These are phyloP conservation scores for Caprella mutica DNA, from an alignment of 2,888 invertebrate genomes.

Conservation along the genomic window DNA sequence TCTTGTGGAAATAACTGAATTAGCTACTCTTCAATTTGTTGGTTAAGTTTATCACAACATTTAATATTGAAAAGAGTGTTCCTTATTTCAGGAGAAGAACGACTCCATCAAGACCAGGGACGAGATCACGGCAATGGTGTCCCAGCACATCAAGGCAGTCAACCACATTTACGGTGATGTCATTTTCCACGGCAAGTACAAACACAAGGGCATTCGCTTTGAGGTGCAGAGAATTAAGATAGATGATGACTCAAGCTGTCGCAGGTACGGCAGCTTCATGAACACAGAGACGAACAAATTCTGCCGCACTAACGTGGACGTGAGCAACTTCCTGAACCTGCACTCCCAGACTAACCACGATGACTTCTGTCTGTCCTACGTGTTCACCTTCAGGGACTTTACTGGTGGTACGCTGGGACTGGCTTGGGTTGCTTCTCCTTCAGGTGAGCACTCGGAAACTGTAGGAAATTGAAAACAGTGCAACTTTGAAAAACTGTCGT, in stretches of 20 bases:
- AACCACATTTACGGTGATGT: constrained; percentile 94
- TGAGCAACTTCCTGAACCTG: constrained; percentile 94
- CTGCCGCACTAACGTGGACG: constrained; percentile 94
- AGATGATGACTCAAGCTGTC: constrained; percentile 74
- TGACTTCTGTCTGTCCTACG: constrained; percentile 97
- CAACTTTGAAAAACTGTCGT: too few relatives aligned
- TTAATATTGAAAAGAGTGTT: too few relatives aligned
- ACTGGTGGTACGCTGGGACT: constrained; percentile 94
- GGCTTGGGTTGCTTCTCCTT: constrained; percentile 98
- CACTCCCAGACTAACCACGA: constrained; percentile 96
- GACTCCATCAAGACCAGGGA: constrained; percentile 73
- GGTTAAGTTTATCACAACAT: too few relatives aligned
- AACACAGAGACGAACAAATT: constrained; percentile 71
- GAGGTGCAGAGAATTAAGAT: constrained; percentile 86
- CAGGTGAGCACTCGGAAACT: constrained; percentile 42
- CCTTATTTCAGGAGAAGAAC: constrained; percentile 35
- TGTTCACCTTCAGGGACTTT: constrained; percentile 84
- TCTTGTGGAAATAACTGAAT: too few relatives aligned
- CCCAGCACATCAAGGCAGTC: constrained; percentile 96
- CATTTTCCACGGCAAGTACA: constrained; percentile 66
- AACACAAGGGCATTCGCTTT: constrained; percentile 85
- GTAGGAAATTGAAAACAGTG: too few relatives aligned
- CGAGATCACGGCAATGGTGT: constrained; percentile 92
- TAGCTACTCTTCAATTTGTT: too few relatives aligned
- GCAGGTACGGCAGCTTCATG: constrained; percentile 46